These are phyloP conservation scores for Corapipo altera DNA, from an alignment of 2,113 vertebrate species.

Conservation along the genomic window DNA sequence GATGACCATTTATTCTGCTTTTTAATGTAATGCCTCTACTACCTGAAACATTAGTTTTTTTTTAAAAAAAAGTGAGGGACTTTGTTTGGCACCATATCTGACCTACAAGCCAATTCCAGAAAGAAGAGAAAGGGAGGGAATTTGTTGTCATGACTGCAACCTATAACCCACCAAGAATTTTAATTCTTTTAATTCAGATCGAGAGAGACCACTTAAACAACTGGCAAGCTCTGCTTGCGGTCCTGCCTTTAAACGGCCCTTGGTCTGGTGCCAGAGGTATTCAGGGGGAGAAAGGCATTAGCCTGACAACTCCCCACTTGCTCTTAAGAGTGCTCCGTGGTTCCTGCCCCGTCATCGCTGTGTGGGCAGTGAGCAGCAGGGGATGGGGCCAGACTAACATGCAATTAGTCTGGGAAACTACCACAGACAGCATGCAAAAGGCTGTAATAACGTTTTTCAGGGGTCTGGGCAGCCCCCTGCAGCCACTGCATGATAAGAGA, in stretches of 20 bases:
- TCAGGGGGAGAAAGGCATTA: not conserved
- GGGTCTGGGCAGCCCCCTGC: not conserved
- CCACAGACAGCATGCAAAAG: not conserved
- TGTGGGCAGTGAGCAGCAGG: not conserved
- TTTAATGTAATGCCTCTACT: not conserved
- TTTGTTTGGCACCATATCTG: not conserved
- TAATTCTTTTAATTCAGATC: not conserved
- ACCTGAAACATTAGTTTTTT: not conserved
- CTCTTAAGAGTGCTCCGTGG: not conserved
- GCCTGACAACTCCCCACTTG: not conserved
- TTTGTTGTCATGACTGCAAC: constrained; percentile 37
- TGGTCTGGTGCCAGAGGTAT: not conserved
- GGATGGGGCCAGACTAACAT: not conserved
- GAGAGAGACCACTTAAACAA: not conserved
- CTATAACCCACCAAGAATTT: constrained; percentile 32
- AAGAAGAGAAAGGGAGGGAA: not conserved
- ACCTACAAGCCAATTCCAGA: not conserved
- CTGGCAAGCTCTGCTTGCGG: not conserved
- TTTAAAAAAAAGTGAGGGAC: not conserved
- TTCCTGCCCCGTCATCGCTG: not conserved
- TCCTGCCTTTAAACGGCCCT: not conserved
- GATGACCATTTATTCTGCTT: not conserved
- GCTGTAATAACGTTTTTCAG: rapidly evolving
- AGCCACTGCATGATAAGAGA: not conserved
- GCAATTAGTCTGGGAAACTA: not conserved